phyloP scores from a whole-genome alignment of 2,797 vertebrate species.

The Peromyscus nudipes region DNA sequence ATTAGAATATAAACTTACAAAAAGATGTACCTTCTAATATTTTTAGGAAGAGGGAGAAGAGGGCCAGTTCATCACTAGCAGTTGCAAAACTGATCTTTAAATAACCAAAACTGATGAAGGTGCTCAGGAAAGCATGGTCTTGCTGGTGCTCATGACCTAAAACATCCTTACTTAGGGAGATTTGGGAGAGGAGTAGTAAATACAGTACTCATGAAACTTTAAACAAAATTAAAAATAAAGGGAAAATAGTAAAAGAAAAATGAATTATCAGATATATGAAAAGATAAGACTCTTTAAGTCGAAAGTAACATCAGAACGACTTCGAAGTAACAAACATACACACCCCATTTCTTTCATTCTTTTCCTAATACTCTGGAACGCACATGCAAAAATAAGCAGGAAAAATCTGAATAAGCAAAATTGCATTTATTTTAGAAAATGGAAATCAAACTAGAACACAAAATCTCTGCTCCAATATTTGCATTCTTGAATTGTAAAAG shows the following conservation, averaged over 20 bases:
- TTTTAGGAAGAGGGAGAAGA: background rate
- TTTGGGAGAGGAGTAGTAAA: background rate
- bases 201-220: too few species aligned
- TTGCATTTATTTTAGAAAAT: background rate
- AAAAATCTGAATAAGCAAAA: conserved; percentile 44
- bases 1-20: background rate
- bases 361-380: background rate
- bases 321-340: background rate
- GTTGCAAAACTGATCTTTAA: background rate
- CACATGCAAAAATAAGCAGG: background rate
- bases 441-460: conserved; percentile 9
- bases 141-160: background rate
- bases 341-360: background rate
- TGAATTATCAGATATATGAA: background rate
- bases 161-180: background rate
- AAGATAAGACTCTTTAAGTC: background rate
- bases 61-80: background rate
- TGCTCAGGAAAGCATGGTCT: background rate
- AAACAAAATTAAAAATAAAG: background rate
- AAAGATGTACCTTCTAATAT: background rate
- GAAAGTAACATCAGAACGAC: background rate
- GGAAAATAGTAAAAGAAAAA: background rate
- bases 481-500: background rate
- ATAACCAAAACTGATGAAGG: background rate
- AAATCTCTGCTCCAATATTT: background rate